Evolutionary conservation across 2,113 vertebrate species (phyloP), one percentile per base, ranked within the genome.

Genomic region (Gallinago undulata): DNA sequence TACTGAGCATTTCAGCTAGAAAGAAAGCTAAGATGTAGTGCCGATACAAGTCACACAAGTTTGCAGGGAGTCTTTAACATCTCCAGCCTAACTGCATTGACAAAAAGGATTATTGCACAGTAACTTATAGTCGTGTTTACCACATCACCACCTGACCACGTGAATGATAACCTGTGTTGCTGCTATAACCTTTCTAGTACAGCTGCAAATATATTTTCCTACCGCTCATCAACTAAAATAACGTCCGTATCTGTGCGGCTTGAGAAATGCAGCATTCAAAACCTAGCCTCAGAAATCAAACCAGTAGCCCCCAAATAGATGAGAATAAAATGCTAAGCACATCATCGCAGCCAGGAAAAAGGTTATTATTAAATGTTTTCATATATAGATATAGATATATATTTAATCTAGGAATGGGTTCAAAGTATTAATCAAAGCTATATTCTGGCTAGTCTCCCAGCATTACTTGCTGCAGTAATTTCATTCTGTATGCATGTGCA

Each of bases 291-390:
- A 67, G 89, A 81, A 92, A 90, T 75, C 64, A 73, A 60, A 66
- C 28, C 57, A 51, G 48, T 47, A 90, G 59, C 43, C 55, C 67
- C 41, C 57, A 87, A 80, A 87, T 6, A 31, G 50, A 45, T 37
- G 79, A 72, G 76, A 85, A 81, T 87, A 56, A 95, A 96, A 97
- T 86, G 90, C 89, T 86, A 95, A 91, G 43, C 85, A 91, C 27
- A 17, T 75, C 56, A 28, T 31, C 72, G 63, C 69, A 43, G 78
- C 35, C 62, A 67, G 83, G 75, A 63, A 93, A 97, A 97, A 96
- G 81, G 93, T 96, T 97, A 95, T 97, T 96, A 95, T 96, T 94
- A 96, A 93, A 97, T 97, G 90, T 95, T 96, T 96, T 96, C 78
- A 69, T 83, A 84, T 93, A 56, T 87, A 37, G 37, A 63, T 43